A percentile compares a stretch with the other conserved stretches of the same genome.
phyloP scores from a whole-genome alignment of 2,113 vertebrate species.

The Tretioscincus oriximinensis region DNA sequence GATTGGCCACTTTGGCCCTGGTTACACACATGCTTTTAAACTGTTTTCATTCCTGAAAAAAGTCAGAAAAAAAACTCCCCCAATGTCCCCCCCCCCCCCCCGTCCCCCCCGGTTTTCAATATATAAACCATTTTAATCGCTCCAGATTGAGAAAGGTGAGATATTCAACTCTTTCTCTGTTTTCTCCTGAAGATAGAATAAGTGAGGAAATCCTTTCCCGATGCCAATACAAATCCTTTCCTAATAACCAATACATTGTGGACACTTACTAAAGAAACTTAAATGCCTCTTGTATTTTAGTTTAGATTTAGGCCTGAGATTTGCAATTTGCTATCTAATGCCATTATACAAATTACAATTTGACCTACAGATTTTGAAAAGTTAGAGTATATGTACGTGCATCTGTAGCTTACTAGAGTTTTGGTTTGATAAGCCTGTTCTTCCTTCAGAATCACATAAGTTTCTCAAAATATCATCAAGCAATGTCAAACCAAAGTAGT shows the following conservation, averaged over 20 bases:
- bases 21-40: not conserved
- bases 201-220: too few species aligned
- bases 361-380: constrained; percentile 21
- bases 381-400: not conserved
- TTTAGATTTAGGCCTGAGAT: too few species aligned
- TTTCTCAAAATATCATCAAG: not conserved
- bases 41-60: too few species aligned
- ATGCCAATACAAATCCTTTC: too few species aligned
- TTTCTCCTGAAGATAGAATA: too few species aligned
- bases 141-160: too few species aligned
- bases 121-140: too few species aligned
- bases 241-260: too few species aligned
- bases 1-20: not conserved
- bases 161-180: too few species aligned
- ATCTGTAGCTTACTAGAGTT: constrained; percentile 3
- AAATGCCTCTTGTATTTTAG: not conserved
- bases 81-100: too few species aligned
- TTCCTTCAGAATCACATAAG: not conserved
- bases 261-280: not conserved
- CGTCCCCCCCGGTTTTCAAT: too few species aligned
- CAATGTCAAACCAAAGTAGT: constrained; percentile 21
- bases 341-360: not conserved
- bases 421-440: constrained; percentile 8
- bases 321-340: not conserved
- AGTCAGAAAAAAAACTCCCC: too few species aligned